Evolutionary conservation across 2,888 invertebrate species (phyloP).

Genomic region (Cheilosia grossa): DNA sequence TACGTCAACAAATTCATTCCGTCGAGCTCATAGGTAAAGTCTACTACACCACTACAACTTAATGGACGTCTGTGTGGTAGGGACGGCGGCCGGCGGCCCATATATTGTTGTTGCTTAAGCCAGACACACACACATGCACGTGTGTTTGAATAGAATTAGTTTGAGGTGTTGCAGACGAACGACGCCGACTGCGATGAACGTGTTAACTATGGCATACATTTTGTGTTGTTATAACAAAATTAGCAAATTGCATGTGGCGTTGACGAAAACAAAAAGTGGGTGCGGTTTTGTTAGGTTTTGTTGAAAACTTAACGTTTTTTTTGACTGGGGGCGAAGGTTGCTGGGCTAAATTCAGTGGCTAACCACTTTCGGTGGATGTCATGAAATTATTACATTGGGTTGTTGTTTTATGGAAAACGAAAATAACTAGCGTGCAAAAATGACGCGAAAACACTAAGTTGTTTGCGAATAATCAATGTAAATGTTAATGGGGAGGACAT

Average conservation of each 20-base stretch:
- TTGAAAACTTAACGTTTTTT: neutral
- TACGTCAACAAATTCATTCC: conserved; percentile 64
- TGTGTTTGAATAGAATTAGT: conserved; percentile 65
- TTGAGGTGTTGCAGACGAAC: conserved; percentile 54
- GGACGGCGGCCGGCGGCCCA: conserved; percentile 19
- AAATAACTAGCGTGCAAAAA: too few species aligned
- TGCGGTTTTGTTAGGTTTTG: conserved; percentile 46
- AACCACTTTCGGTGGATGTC: too few species aligned
- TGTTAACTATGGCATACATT: conserved; percentile 54
- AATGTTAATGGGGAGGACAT: too few species aligned
- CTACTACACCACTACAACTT: conserved; percentile 22
- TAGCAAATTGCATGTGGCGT: conserved; percentile 57
- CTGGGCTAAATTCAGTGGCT: neutral
- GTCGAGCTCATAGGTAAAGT: conserved; percentile 9
- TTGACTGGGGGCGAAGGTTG: neutral
- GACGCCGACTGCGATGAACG: conserved; percentile 18
- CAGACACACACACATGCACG: neutral
- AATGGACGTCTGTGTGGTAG: conserved; percentile 46
- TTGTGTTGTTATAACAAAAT: conserved; percentile 48
- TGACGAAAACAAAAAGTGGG: conserved; percentile 29
- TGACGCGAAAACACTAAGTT: too few species aligned
- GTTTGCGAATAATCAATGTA: too few species aligned
- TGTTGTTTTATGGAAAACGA: too few species aligned
- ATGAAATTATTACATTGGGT: too few species aligned
- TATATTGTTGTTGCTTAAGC: conserved; percentile 4